phyloP scores from a whole-genome alignment of 1,140 invertebrate species.

The Andricus grossulariae region DNA sequence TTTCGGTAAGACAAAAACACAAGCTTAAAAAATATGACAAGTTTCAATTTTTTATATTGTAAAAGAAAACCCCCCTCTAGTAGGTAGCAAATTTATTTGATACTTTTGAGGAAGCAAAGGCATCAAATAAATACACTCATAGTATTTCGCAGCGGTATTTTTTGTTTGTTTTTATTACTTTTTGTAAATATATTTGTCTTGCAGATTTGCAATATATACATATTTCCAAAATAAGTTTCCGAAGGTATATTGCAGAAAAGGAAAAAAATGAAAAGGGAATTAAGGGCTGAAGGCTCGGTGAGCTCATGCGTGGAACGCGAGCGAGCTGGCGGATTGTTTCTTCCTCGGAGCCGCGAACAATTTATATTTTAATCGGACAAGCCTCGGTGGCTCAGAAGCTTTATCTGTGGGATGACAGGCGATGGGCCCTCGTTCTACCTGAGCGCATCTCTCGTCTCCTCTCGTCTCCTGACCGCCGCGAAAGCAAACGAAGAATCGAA shows the following conservation, averaged over 20 bases:
- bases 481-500: conserved; percentile 13
- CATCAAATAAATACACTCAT: too few relatives aligned
- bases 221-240: background rate
- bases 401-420: conserved; percentile 53
- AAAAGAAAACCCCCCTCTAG: too few relatives aligned
- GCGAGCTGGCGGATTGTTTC: conserved; percentile 26
- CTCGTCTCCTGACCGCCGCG: background rate
- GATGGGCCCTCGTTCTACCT: conserved; percentile 35
- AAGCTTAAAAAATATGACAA: too few relatives aligned
- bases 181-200: too few relatives aligned
- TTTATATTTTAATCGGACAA: conserved; percentile 48
- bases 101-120: too few relatives aligned
- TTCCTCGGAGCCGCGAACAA: conserved; percentile 6
- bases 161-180: too few relatives aligned
- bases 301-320: conserved; percentile 17
- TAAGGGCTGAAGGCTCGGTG: background rate
- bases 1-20: too few relatives aligned
- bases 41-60: too few relatives aligned
- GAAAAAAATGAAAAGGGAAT: background rate
- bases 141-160: too few relatives aligned
- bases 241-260: background rate
- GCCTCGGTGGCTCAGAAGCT: conserved; percentile 28
- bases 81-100: too few relatives aligned
- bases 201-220: too few relatives aligned
- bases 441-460: background rate